Conservation (phyloP, 2,797 vertebrate species). For the Trachurus trachurus region DNA sequence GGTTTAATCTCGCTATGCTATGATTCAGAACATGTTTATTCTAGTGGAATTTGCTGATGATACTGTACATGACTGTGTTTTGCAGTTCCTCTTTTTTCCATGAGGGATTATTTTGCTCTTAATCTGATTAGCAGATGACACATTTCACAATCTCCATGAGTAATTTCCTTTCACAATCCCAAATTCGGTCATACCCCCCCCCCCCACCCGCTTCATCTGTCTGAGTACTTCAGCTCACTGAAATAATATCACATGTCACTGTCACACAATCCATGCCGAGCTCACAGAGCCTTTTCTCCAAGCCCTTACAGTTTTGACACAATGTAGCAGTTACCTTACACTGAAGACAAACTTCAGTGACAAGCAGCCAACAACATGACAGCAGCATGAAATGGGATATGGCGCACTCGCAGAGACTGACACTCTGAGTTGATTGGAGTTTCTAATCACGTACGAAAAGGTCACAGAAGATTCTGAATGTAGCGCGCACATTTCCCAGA, state of each 20-base stretch:
- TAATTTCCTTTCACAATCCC: constrained; percentile 67
- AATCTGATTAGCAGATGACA: constrained; percentile 77
- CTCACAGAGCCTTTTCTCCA: constrained; percentile 40
- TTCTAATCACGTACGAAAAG: constrained; percentile 77
- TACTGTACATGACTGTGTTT: constrained; percentile 36
- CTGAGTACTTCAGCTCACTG: constrained; percentile 45
- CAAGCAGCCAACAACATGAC: constrained; percentile 57
- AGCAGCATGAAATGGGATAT: constrained; percentile 71
- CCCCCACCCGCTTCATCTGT: constrained; percentile 42
- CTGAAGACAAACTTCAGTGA: constrained; percentile 49
- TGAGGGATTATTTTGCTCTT: constrained; percentile 63
- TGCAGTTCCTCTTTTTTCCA: constrained; percentile 22
- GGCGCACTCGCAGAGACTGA: constrained; percentile 51
- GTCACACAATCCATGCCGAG: constrained; percentile 38
- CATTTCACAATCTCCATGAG: constrained; percentile 70
- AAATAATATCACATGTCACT: constrained; percentile 65
- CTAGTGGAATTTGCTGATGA: constrained; percentile 34
- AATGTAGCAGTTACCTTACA: constrained; percentile 43
- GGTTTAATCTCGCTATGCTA: constrained; percentile 9
- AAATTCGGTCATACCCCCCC: constrained; percentile 45
- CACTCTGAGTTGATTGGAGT: constrained; percentile 66
- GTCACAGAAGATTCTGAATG: constrained; percentile 62
- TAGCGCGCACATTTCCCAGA: constrained; percentile 29
- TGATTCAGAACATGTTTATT: constrained; percentile 43
- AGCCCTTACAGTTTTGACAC: constrained; percentile 36